Percentiles rank a stretch among this genome's conserved stretches.
Conservation (phyloP, 37 sponge, comb jelly and placozoan genomes). For the Cliona cf. orientalis region DNA sequence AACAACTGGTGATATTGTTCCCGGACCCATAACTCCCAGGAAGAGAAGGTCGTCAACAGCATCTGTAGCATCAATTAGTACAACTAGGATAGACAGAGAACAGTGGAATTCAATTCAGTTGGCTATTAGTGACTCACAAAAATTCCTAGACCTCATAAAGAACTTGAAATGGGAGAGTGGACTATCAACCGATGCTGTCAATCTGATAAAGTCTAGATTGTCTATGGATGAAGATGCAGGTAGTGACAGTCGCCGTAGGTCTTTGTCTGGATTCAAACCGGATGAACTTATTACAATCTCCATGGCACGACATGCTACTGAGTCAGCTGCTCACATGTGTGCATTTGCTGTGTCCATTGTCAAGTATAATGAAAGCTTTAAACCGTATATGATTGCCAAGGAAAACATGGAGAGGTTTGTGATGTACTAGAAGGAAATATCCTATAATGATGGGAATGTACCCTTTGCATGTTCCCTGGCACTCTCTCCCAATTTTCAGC, state of each 20-base stretch:
- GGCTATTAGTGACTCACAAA: constrained; percentile 86
- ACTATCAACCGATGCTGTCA: constrained; percentile 56
- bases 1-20: not conserved
- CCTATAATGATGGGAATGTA: not conserved
- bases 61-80: not conserved
- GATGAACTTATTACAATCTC: constrained; percentile 53
- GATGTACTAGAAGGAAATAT: not conserved
- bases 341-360: constrained; percentile 71
- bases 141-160: constrained; percentile 77
- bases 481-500: not conserved
- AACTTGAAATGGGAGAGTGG: constrained; percentile 80
- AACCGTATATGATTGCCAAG: constrained; percentile 32
- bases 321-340: constrained; percentile 68
- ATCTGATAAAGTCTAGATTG: constrained; percentile 59
- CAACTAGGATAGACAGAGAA: constrained; percentile 46
- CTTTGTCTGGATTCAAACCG: not conserved
- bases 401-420: constrained; percentile 48
- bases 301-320: constrained; percentile 75
- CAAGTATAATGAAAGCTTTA: constrained; percentile 43
- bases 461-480: not conserved
- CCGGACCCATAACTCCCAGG: not conserved
- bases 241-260: not conserved
- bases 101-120: constrained; percentile 71
- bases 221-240: constrained; percentile 8
- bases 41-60: not conserved